Evolutionary conservation across 2,888 invertebrate genomes (phyloP).

Genomic region (Acronicta aceris): DNA sequence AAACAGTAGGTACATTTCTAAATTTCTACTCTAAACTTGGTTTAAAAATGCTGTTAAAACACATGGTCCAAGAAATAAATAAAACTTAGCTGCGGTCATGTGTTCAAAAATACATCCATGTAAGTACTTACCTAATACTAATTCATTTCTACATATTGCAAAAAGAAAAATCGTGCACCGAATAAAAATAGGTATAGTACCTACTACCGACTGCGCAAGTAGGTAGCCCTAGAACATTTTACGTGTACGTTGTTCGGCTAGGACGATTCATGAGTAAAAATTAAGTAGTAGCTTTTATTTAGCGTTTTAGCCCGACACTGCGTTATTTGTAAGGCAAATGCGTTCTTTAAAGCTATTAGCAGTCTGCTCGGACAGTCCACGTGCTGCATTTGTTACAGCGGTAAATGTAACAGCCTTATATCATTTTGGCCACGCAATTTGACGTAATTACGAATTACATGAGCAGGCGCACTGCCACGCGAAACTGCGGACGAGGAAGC

Average conservation of each 20-base stretch:
- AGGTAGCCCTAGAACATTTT: conserved; percentile 26
- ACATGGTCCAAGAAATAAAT: conserved; percentile 23
- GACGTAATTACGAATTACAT: conserved; percentile 85
- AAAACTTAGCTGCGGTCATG: conserved; percentile 17
- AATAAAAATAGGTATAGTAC: conserved; percentile 21
- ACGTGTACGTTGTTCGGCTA: conserved; percentile 35
- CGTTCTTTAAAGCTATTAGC: conserved; percentile 62
- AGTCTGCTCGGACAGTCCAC: conserved; percentile 63
- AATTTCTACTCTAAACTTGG: too few species aligned
- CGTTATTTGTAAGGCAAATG: conserved; percentile 62
- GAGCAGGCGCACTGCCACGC: conserved; percentile 66
- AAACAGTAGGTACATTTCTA: too few species aligned
- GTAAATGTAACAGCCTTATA: conserved; percentile 82
- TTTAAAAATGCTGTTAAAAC: not conserved
- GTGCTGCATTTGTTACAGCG: conserved; percentile 68
- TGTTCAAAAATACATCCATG: conserved; percentile 19
- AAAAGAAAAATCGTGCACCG: conserved; percentile 50
- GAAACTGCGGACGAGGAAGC: conserved; percentile 70
- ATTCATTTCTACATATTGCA: conserved; percentile 39
- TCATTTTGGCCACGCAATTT: conserved; percentile 85
- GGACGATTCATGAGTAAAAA: conserved; percentile 57
- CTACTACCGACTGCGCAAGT: conserved; percentile 9
- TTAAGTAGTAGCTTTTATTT: conserved; percentile 53
- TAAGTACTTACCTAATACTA: conserved; percentile 12
- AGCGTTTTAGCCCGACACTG: conserved; percentile 38